phyloP scores from a whole-genome alignment of 1,140 invertebrate genomes.

The Drosophila sproati region DNA sequence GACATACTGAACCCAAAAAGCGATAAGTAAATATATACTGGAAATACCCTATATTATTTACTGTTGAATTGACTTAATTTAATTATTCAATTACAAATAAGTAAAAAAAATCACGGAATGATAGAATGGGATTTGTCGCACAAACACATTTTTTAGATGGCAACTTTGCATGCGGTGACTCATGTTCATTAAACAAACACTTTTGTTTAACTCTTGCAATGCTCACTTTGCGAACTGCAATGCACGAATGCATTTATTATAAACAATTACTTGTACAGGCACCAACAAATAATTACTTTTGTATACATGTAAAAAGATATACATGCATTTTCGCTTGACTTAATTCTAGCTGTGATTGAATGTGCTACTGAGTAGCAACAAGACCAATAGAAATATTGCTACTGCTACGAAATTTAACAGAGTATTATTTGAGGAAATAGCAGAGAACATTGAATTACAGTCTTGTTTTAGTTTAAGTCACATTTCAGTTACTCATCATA shows the following conservation, averaged over 20 bases:
- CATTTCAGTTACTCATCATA: too few species aligned
- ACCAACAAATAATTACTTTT: not conserved
- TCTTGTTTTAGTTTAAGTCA: too few species aligned
- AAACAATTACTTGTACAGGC: conserved; percentile 11
- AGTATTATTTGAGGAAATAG: too few species aligned
- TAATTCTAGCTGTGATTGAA: too few species aligned
- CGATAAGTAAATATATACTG: conserved; percentile 14
- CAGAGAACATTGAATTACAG: too few species aligned
- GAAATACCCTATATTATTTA: not conserved
- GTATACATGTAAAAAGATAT: not conserved
- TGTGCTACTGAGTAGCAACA: too few species aligned
- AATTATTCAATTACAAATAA: not conserved
- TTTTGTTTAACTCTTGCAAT: conserved; percentile 2
- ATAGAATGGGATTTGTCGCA: not conserved
- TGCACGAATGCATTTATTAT: conserved; percentile 12
- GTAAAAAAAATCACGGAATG: not conserved
- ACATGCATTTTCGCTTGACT: not conserved
- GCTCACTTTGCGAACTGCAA: not conserved
- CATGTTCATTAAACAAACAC: not conserved
- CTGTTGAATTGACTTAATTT: not conserved
- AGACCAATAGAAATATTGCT: too few species aligned
- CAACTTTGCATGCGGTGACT: conserved; percentile 13
- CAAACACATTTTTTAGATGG: not conserved
- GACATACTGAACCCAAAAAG: conserved; percentile 13
- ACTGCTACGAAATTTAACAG: too few species aligned